Evolutionary conservation across 1,140 invertebrate species (phyloP), one percentile per base, ranked within the genome.

Genomic region (Laupala kohalensis): DNA sequence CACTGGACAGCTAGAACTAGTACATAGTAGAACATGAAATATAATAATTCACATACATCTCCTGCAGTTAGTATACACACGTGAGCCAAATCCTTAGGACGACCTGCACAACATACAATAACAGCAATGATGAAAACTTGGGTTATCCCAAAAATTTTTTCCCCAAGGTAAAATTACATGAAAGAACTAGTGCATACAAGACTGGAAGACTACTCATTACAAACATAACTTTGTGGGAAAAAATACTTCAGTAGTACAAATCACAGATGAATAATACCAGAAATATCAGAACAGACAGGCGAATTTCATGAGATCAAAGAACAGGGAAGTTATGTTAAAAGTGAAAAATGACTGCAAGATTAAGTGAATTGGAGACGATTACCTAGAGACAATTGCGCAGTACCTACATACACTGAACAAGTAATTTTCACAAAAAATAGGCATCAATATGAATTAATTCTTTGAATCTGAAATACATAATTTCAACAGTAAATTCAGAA

Each of bases 1-100:
- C 30, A 30, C 29, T 62, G 69, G 30, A 73, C 68, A 65, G 63
- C 29, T 27, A 71, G 26, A 71, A 62, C 25, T 25, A 70, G 69
- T 62, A 53, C 37, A 53, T 19, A 53, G 37, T 13, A 53, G 19
- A 64, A 64, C 27, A 64, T n/a, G n/a, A 24, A 25, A 23, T 19
- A 12, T 6, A n/a, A 62, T 30, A 53, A 28, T 19, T 64, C 29
- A 25, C 62, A 64, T 29, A 70, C 19, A 9, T 19, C 23, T 62
- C 29, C 24, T 25, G 29, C n/a, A 27, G n/a, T n/a, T 63, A 70
- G 62, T 62, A 53, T 62, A 70, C 15, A 27, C 29, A 62, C 19
- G 25, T 12, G 29, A 25, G 12, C 23, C 25, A 37, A 24, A 13
- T 25, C n/a, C 29, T 6, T n/a, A 24, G 25, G 64, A 5, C 23